Evolutionary conservation across 2,113 vertebrate genomes (phyloP).

Genomic region (Noturus placidus): DNA sequence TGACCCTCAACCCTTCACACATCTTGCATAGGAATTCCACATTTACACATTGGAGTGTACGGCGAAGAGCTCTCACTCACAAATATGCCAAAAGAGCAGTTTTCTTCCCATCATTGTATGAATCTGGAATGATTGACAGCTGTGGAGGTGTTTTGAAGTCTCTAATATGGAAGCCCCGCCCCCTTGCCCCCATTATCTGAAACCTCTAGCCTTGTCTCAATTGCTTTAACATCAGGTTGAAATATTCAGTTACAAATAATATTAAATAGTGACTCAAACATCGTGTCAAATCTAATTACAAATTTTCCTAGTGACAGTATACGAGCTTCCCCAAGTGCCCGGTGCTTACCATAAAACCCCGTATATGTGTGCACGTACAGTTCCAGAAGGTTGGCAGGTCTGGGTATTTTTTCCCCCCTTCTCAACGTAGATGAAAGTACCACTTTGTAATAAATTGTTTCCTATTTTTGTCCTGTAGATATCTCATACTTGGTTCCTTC

Average conservation of each 20-base stretch:
- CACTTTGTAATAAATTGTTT: neutral
- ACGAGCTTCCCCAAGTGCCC: neutral
- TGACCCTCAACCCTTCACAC: neutral
- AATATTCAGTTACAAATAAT: neutral
- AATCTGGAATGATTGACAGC: neutral
- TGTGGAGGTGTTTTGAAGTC: neutral
- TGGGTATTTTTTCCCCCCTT: neutral
- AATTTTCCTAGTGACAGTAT: neutral
- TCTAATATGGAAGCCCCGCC: neutral
- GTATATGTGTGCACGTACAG: neutral
- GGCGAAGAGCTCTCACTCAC: neutral
- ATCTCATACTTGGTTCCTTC: constrained; percentile 75
- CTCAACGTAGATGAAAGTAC: neutral
- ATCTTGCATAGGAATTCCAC: neutral
- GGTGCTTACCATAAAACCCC: neutral
- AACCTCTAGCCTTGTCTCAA: neutral
- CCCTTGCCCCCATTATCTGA: neutral
- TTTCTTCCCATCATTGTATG: neutral
- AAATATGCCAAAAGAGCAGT: neutral
- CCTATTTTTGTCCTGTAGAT: constrained; percentile 68
- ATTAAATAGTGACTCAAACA: neutral
- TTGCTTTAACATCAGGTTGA: neutral
- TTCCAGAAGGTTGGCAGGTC: neutral
- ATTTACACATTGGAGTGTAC: neutral
- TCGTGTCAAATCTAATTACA: neutral